Base-by-base conservation (phyloP, 2,113 vertebrate genomes). In the Plestiodon gilberti region DNA sequence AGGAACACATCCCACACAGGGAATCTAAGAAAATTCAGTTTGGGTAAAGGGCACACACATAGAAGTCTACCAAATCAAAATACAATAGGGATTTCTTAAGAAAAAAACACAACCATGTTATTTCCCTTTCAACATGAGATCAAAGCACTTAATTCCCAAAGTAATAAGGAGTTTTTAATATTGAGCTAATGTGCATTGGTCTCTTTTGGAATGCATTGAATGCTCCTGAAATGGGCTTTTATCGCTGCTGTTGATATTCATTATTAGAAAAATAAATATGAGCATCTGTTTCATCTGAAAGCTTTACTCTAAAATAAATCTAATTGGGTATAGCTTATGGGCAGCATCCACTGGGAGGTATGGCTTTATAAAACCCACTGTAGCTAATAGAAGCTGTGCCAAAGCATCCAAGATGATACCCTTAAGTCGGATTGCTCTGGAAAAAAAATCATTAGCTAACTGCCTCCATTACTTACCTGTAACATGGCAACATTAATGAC, bases 1-100 rank as follows among this genome's bases (percentile, higher is more conserved):
- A 90, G 76, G 22, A 10, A 38, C 86, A 77, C 13, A 1, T 38
- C 6, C 69, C 84, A 81, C 35, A 25, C 23, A 84, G 6, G 74
- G 33, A 90, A 87, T 4, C 74, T 18, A 33, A 55, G 69, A 87
- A 91, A 80, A 62, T 48, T 71, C 23, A 82, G 1, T 15, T 20
- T 55, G 33, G 86, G 92, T 76, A 67, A 78, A 81, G 28, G 15
- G 2, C 22, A 89, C 0, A 43, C 13, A 5, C 25, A 18, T 3
- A 30, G 48, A 4, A 48, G 17, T 38, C 6, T 14, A 0, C 1
- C 11, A 23, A 17, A 82, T 38, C 43, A 69, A 90, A 89, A 79
- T 70, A 4, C 82, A 20, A 13, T 52, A 10, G 14, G 6, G 13
- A 18, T 65, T 62, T 65, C 28, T n/a, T n/a, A n/a, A n/a, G n/a